These are phyloP conservation scores for Macrochelys suwanniensis DNA, from an alignment of 2,797 vertebrate species.

Conservation along the genomic window DNA sequence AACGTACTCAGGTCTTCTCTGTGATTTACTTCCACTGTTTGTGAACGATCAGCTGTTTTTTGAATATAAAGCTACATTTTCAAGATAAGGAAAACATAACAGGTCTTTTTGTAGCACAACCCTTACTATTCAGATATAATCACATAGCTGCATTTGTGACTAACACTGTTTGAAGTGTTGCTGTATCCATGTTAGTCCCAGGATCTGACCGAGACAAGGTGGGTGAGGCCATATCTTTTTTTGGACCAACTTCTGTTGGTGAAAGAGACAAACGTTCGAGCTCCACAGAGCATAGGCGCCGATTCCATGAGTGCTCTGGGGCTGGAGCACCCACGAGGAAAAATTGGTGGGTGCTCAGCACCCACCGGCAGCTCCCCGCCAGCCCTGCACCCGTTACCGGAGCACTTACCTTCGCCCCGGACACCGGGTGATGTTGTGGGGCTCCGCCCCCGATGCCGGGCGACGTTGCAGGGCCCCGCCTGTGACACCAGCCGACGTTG, in stretches of 20 bases:
- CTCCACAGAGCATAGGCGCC: not conserved
- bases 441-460: no score
- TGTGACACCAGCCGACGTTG: no score
- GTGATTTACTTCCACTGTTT: slow-evolving; percentile 35
- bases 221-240: not conserved
- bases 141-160: not conserved
- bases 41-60: slow-evolving; percentile 33
- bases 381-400: no score
- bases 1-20: not conserved
- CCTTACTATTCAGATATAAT: not conserved
- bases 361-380: no score
- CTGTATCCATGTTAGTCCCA: not conserved
- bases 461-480: no score
- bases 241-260: not conserved
- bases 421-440: no score
- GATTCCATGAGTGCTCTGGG: no score
- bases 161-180: not conserved
- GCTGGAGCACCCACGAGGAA: no score
- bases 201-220: not conserved
- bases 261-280: not conserved
- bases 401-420: no score
- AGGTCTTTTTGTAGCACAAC: slow-evolving; percentile 50
- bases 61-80: not conserved
- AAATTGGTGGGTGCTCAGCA: no score
- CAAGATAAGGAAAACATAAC: slow-evolving; percentile 1